A percentile compares a stretch with the other conserved stretches of the same genome.
Conservation (phyloP, 1,140 invertebrate genomes). For the Thaumatotibia leucotreta region DNA sequence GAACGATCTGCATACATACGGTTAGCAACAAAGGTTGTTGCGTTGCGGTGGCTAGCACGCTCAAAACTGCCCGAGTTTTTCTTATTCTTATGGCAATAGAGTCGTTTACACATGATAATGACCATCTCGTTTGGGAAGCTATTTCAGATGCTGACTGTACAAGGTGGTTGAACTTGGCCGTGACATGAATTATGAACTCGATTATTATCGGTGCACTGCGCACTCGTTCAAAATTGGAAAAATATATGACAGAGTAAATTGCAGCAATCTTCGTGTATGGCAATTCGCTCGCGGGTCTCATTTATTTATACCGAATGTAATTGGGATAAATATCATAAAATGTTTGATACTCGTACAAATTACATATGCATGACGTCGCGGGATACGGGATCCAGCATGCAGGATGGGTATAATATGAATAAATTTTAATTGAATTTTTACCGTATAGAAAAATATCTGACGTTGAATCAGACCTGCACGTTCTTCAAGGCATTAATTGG, state of each 20-base stretch:
- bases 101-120: not conserved
- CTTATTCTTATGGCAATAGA: not conserved
- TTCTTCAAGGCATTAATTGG: too few relatives aligned
- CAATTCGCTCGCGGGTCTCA: not conserved
- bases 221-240: not conserved
- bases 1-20: not conserved
- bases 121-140: not conserved
- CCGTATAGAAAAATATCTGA: too few relatives aligned
- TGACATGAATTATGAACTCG: constrained; percentile 37
- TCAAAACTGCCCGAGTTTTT: not conserved
- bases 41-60: not conserved
- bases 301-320: not conserved
- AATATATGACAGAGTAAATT: constrained; percentile 7
- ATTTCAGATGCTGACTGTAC: not conserved
- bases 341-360: too few relatives aligned
- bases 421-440: too few relatives aligned
- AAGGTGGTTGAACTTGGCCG: constrained; percentile 46
- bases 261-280: not conserved
- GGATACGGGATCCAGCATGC: too few relatives aligned
- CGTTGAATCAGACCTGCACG: too few relatives aligned
- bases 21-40: not conserved
- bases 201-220: constrained; percentile 42
- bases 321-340: not conserved
- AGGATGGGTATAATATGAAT: too few relatives aligned
- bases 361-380: too few relatives aligned